Percentiles rank a stretch among this genome's conserved stretches.
phyloP scores from a whole-genome alignment of 92 coral and sea anemone species.

The Chrysogorgia sp. region DNA sequence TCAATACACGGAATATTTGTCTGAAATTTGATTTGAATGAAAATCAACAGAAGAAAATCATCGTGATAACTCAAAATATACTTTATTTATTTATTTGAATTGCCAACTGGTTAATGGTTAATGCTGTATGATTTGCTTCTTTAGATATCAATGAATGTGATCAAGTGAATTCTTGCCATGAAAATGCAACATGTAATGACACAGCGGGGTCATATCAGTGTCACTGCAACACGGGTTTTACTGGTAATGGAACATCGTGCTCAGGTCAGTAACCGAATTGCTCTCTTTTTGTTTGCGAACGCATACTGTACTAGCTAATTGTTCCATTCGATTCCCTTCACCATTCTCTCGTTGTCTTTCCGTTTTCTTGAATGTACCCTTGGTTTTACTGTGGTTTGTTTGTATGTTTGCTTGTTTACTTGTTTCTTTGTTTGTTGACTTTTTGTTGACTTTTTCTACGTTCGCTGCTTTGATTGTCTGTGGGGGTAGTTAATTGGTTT shows the following conservation, averaged over 20 bases:
- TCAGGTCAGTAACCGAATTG: conserved; percentile 6
- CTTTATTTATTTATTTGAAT: too few species aligned
- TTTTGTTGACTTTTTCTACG: background rate
- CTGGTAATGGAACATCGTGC: conserved; percentile 32
- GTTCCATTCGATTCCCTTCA: too few species aligned
- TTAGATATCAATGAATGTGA: conserved; percentile 20
- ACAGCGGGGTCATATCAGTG: conserved; percentile 23
- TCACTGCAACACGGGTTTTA: background rate
- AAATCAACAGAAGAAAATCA: too few species aligned
- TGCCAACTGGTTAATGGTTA: background rate
- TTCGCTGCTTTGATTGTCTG: background rate
- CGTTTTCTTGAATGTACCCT: background rate
- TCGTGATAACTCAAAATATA: too few species aligned
- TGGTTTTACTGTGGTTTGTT: background rate
- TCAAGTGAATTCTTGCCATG: background rate
- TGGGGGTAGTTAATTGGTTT: too few species aligned
- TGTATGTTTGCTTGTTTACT: background rate
- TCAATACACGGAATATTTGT: too few species aligned
- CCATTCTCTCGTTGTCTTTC: too few species aligned
- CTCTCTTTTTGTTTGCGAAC: too few species aligned
- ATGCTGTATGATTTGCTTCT: background rate
- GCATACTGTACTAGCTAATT: too few species aligned
- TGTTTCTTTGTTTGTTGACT: background rate
- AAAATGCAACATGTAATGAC: conserved; percentile 19
- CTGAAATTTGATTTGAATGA: too few species aligned